Percentiles rank a stretch among this genome's conserved stretches.
Evolutionary conservation across 2,797 vertebrate species (phyloP).

Genomic region (Aldrovandia affinis): DNA sequence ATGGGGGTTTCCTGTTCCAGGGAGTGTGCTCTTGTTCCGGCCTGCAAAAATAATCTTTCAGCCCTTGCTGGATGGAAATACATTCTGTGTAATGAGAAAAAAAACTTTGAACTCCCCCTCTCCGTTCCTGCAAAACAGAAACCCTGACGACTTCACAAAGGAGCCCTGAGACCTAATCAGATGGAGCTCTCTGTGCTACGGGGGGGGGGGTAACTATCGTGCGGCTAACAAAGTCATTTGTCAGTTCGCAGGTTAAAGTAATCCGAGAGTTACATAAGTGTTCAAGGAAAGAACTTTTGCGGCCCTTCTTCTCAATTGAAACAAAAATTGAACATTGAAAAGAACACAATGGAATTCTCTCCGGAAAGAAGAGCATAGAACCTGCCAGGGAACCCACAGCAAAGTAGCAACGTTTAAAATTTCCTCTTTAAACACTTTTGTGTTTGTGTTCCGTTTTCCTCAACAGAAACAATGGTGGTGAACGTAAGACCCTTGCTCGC

Average conservation of each 20-base stretch:
- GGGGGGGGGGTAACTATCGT: slow-evolving; percentile 35
- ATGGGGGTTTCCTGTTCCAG: slow-evolving; percentile 74
- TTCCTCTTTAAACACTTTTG: neutral
- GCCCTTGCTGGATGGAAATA: slow-evolving; percentile 69
- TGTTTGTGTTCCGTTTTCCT: neutral
- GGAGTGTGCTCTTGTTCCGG: slow-evolving; percentile 71
- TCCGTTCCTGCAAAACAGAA: slow-evolving; percentile 24
- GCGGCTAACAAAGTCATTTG: slow-evolving; percentile 37
- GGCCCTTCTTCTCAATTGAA: slow-evolving; percentile 39
- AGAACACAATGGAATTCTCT: no score
- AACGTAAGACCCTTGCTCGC: neutral
- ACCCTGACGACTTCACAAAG: slow-evolving; percentile 36
- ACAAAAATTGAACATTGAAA: no score
- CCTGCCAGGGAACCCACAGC: slow-evolving; percentile 36
- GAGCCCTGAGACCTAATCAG: slow-evolving; percentile 44
- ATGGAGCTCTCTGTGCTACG: slow-evolving; percentile 30
- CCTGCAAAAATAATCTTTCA: slow-evolving; percentile 75
- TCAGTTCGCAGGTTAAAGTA: slow-evolving; percentile 45
- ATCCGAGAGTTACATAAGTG: slow-evolving; percentile 42
- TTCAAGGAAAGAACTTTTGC: slow-evolving; percentile 38
- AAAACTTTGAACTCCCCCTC: slow-evolving; percentile 34
- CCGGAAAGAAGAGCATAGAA: slow-evolving; percentile 14
- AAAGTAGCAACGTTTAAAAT: slow-evolving; percentile 19
- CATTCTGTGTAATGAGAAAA: slow-evolving; percentile 61
- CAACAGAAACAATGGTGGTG: neutral